A percentile compares a stretch with the other conserved stretches of the same genome.
phyloP scores from a whole-genome alignment of 2,797 vertebrate species.

The Lophotriccus pileatus region DNA sequence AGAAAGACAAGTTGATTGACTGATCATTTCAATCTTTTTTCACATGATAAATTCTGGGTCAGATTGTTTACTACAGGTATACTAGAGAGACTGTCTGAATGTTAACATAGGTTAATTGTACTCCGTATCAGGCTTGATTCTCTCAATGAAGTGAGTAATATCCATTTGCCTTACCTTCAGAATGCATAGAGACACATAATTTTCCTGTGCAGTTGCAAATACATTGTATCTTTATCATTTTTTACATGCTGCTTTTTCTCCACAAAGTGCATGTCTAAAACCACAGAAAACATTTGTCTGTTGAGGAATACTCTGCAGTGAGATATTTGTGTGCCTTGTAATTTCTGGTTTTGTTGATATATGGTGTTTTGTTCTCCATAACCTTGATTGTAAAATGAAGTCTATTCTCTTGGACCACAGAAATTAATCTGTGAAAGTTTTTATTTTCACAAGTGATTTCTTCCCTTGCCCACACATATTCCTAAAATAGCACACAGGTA shows the following conservation, averaged over 20 bases:
- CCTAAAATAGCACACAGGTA: neutral
- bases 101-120: neutral
- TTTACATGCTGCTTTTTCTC: constrained; percentile 6
- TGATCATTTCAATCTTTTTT: neutral
- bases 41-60: neutral
- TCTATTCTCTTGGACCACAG: neutral
- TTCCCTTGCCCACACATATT: neutral
- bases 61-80: neutral
- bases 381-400: neutral
- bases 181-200: neutral
- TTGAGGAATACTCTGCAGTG: neutral
- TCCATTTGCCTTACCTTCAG: neutral
- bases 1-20: neutral
- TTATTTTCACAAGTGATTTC: neutral
- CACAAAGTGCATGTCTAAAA: neutral
- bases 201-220: neutral
- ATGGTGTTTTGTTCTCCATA: neutral
- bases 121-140: neutral
- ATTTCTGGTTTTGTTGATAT: constrained; percentile 1
- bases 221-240: neutral
- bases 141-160: neutral
- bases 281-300: neutral
- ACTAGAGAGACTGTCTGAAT: neutral
- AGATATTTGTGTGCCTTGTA: neutral
- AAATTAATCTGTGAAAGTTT: neutral